phyloP scores from a whole-genome alignment of 1,140 invertebrate species.

The Zaprionus nigranus region DNA sequence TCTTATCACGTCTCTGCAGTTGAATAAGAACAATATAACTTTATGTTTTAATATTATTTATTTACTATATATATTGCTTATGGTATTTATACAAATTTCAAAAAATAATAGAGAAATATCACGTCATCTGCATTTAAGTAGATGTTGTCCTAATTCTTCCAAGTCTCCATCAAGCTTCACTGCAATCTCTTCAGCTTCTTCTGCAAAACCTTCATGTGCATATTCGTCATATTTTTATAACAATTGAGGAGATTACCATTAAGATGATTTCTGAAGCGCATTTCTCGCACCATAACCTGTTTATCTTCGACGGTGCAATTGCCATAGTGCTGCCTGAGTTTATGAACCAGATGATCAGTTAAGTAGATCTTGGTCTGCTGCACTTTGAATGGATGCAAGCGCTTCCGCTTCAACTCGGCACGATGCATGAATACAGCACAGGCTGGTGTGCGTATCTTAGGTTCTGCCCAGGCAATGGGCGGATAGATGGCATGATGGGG shows the following conservation, averaged over 20 bases:
- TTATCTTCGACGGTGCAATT: conserved; percentile 52
- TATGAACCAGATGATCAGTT: conserved; percentile 56
- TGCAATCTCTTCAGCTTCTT: conserved; percentile 10
- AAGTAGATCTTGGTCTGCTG: conserved; percentile 59
- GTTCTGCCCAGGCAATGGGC: no score
- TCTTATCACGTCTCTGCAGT: no score
- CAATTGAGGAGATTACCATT: background rate
- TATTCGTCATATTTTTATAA: background rate
- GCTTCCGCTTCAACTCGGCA: conserved; percentile 46
- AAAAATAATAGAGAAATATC: background rate
- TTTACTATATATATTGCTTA: no score
- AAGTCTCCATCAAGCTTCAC: no score
- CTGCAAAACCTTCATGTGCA: background rate
- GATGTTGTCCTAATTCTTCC: no score
- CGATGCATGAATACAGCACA: conserved; percentile 61
- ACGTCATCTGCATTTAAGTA: background rate
- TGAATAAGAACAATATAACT: no score
- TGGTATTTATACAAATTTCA: background rate
- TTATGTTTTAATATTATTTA: no score
- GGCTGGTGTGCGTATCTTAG: no score
- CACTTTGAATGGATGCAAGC: conserved; percentile 34
- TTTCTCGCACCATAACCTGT: conserved; percentile 52
- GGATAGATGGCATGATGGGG: no score
- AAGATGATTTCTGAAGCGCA: conserved; percentile 40
- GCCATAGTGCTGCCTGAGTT: conserved; percentile 38